These are phyloP conservation scores for Streblospio benedicti DNA, from an alignment of 1,140 invertebrate genomes.

Conservation along the genomic window DNA sequence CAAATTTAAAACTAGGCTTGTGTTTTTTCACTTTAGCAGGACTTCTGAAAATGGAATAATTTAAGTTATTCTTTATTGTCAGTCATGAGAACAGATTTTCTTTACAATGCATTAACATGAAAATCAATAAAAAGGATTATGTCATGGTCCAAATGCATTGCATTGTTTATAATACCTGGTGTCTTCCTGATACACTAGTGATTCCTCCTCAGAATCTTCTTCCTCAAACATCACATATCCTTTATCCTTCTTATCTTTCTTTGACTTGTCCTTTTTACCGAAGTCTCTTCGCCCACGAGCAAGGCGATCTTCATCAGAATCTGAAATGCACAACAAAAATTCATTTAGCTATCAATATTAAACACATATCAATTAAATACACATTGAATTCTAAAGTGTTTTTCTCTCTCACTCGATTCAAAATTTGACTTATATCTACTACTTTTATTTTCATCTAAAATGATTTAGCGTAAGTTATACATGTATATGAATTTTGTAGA, in stretches of 20 bases:
- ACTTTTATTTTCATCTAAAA: no score
- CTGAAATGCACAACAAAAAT: conserved; percentile 50
- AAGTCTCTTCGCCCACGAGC: conserved; percentile 63
- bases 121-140: not conserved
- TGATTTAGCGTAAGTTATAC: no score
- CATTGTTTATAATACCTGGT: conserved; percentile 16
- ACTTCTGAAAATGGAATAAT: conserved; percentile 56
- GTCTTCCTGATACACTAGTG: not conserved
- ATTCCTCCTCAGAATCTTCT: conserved; percentile 81
- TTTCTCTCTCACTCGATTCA: no score
- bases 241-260: conserved; percentile 68
- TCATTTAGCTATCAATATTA: conserved; percentile 66
- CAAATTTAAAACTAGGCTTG: conserved; percentile 43
- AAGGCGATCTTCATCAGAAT: conserved; percentile 63
- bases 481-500: no score
- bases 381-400: not conserved
- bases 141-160: not conserved
- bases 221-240: conserved; percentile 85
- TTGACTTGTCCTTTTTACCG: conserved; percentile 51
- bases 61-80: not conserved
- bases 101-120: not conserved
- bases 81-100: not conserved
- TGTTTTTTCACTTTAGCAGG: conserved; percentile 78
- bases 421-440: not conserved
- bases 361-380: conserved; percentile 52